phyloP scores from a whole-genome alignment of 2,113 vertebrate species.

The Xerus inauris region DNA sequence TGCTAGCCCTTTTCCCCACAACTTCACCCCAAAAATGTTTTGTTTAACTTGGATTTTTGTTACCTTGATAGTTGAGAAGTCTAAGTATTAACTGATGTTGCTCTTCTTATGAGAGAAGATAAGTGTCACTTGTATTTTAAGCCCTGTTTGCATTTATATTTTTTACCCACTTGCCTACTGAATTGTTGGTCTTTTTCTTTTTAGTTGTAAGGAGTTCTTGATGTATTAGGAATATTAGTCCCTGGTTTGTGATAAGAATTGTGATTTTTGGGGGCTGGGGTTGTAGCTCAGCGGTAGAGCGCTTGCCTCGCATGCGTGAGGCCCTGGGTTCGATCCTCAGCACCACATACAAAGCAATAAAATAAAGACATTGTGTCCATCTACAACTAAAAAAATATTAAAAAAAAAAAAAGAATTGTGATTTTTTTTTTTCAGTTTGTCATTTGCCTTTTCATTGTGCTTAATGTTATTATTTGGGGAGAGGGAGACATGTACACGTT shows the following conservation, averaged over 20 bases:
- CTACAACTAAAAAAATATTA: too few relatives aligned
- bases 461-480: not conserved
- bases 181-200: not conserved
- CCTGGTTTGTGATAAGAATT: not conserved
- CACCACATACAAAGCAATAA: too few relatives aligned
- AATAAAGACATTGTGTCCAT: too few relatives aligned
- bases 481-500: not conserved
- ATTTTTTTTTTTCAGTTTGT: not conserved
- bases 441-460: conserved; percentile 37
- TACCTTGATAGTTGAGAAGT: not conserved
- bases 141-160: not conserved
- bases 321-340: too few relatives aligned
- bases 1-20: not conserved
- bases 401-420: too few relatives aligned
- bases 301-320: too few relatives aligned
- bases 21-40: not conserved
- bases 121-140: not conserved
- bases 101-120: not conserved
- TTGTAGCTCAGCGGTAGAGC: too few relatives aligned
- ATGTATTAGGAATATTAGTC: not conserved
- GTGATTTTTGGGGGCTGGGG: too few relatives aligned
- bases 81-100: not conserved
- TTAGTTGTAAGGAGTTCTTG: conserved; percentile 8
- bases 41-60: not conserved
- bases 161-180: conserved; percentile 2